Evolutionary conservation across 2,888 invertebrate genomes (phyloP).

Genomic region (Lasiommata megera): DNA sequence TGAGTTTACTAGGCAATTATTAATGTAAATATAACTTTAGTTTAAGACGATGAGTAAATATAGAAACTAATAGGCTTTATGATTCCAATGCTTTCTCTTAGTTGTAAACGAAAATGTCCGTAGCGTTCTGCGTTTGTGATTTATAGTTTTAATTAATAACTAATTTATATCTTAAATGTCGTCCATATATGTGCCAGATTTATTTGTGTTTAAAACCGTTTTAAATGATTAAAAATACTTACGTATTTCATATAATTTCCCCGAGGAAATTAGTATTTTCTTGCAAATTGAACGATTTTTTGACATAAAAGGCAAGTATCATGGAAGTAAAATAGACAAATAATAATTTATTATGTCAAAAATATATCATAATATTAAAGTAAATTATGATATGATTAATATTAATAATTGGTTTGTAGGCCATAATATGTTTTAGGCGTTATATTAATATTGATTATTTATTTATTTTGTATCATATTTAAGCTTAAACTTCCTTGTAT

Average conservation of each 20-base stretch:
- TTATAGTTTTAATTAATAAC: slow-evolving; percentile 22
- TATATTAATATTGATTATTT: background rate
- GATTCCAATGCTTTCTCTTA: slow-evolving; percentile 61
- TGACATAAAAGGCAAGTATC: too few relatives aligned
- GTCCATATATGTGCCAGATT: background rate
- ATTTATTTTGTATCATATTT: background rate
- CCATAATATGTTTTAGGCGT: background rate
- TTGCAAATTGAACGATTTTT: too few relatives aligned
- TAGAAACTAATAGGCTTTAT: slow-evolving; percentile 27
- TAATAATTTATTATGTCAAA: too few relatives aligned
- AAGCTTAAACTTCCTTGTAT: slow-evolving; percentile 4
- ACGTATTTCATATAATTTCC: too few relatives aligned
- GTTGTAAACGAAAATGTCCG: slow-evolving; percentile 3
- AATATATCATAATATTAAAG: too few relatives aligned
- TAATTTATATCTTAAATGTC: background rate
- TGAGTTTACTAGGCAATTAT: background rate
- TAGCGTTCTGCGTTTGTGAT: slow-evolving; percentile 45
- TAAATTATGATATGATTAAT: too few relatives aligned
- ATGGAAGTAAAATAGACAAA: too few relatives aligned
- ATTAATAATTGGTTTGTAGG: background rate
- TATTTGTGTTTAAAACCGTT: background rate
- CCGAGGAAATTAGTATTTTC: too few relatives aligned
- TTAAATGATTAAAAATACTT: too few relatives aligned
- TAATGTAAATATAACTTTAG: slow-evolving; percentile 22
- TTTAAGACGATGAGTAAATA: slow-evolving; percentile 1